Evolutionary conservation across 1,140 invertebrate species (phyloP).

Genomic region (Marisa cornuarietis): DNA sequence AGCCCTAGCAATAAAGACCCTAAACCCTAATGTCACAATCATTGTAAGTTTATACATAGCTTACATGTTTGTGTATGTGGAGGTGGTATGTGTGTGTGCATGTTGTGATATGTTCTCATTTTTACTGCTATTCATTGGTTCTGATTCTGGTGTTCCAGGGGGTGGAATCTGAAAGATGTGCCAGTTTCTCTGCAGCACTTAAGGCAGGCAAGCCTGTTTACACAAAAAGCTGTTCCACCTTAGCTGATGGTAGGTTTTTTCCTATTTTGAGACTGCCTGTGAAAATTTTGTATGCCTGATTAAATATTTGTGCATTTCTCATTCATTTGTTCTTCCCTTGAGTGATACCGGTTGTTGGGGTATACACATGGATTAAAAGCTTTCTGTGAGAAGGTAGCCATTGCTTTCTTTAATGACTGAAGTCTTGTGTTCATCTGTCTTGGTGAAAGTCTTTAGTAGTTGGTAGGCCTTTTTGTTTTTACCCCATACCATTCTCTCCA

Average conservation of each 20-base stretch:
- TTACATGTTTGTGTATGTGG: neutral
- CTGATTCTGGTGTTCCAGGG: constrained; percentile 72
- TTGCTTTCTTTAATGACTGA: no score
- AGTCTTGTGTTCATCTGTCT: no score
- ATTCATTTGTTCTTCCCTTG: neutral
- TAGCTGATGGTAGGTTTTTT: constrained; percentile 81
- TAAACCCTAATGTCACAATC: constrained; percentile 79
- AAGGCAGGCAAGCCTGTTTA: constrained; percentile 76
- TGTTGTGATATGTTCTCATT: neutral
- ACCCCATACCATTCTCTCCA: no score
- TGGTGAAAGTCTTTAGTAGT: no score
- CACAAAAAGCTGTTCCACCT: constrained; percentile 77
- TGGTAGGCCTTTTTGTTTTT: no score
- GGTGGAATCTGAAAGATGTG: constrained; percentile 89
- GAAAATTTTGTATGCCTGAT: neutral
- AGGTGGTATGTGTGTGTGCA: no score
- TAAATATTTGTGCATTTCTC: neutral
- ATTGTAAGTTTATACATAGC: constrained; percentile 65
- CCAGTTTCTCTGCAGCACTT: constrained; percentile 82
- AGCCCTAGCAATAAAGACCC: constrained; percentile 84
- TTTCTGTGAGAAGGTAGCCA: no score
- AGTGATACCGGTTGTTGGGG: no score
- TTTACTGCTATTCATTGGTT: neutral
- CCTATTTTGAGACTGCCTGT: neutral
- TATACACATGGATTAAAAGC: no score